A percentile compares a stretch with the other conserved stretches of the same genome.
Evolutionary conservation across 2,888 invertebrate genomes (phyloP).

Genomic region (Apoda limacodes): DNA sequence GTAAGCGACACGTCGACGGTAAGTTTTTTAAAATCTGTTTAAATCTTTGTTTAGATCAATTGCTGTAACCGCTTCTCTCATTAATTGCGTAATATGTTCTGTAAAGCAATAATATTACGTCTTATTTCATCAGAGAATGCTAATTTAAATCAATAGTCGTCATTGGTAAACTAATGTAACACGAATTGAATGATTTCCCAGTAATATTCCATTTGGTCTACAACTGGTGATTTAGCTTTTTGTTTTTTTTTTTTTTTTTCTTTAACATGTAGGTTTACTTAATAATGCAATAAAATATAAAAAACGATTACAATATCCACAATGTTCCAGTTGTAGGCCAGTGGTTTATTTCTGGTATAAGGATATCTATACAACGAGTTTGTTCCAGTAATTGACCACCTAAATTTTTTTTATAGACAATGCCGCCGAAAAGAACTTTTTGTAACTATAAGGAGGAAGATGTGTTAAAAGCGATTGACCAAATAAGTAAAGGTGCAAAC

Average conservation of each 20-base stretch:
- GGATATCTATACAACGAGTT: conserved; percentile 7
- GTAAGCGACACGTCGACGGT: background rate
- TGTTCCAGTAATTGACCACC: conserved; percentile 7
- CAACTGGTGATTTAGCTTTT: conserved; percentile 9
- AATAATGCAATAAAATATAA: too few species aligned
- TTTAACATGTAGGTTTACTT: too few species aligned
- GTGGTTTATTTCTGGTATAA: conserved; percentile 10
- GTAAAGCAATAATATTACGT: too few species aligned
- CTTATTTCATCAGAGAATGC: conserved; percentile 15
- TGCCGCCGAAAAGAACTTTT: conserved; percentile 12
- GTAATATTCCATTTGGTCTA: conserved; percentile 10
- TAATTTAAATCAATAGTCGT: too few species aligned
- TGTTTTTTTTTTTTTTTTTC: too few species aligned
- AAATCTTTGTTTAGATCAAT: too few species aligned
- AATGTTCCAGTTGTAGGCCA: conserved; percentile 8
- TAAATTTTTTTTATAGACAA: conserved; percentile 11
- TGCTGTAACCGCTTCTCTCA: conserved; percentile 3
- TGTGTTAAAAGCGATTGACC: conserved; percentile 12
- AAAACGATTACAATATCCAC: too few species aligned
- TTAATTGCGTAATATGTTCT: too few species aligned
- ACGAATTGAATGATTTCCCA: conserved; percentile 9
- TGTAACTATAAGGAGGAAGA: conserved; percentile 16
- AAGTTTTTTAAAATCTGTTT: background rate
- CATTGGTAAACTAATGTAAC: conserved; percentile 12
- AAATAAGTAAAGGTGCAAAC: conserved; percentile 12